These are phyloP conservation scores for Standfussiana lucernea DNA, from an alignment of 2,888 invertebrate species.

Conservation along the genomic window DNA sequence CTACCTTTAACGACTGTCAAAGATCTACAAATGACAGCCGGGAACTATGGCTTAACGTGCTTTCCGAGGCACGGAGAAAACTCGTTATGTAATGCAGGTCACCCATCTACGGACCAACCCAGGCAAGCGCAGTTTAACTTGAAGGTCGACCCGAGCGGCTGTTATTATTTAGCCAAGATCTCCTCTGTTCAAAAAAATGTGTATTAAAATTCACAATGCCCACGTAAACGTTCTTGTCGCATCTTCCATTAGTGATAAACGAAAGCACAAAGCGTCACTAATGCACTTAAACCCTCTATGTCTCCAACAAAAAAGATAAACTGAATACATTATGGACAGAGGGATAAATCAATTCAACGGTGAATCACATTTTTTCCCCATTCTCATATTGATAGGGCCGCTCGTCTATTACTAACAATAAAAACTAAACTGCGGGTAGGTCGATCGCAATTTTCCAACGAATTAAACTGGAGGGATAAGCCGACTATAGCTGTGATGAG, in stretches of 20 bases:
- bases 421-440: slow-evolving; percentile 65
- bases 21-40: no score
- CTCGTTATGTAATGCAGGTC: no score
- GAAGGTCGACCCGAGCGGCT: no score
- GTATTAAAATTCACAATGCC: no score
- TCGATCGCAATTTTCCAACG: slow-evolving; percentile 84
- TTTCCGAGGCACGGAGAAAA: no score
- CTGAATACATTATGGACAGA: slow-evolving; percentile 1
- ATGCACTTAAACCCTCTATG: slow-evolving; percentile 19
- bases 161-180: no score
- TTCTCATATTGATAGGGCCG: slow-evolving; percentile 22
- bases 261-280: slow-evolving; percentile 14
- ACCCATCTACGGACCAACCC: no score
- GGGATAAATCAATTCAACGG: slow-evolving; percentile 22
- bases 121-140: no score
- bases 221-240: background rate
- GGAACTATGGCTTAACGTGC: no score
- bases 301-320: background rate
- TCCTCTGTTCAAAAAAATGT: no score
- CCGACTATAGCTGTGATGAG: slow-evolving; percentile 72
- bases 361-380: slow-evolving; percentile 28
- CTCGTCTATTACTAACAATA: slow-evolving; percentile 59
- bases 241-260: slow-evolving; percentile 13
- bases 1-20: no score
- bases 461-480: slow-evolving; percentile 84